Percentiles rank a stretch among this genome's conserved stretches.
phyloP scores from a whole-genome alignment of 2,888 invertebrate species.

The Gryllus longicercus region DNA sequence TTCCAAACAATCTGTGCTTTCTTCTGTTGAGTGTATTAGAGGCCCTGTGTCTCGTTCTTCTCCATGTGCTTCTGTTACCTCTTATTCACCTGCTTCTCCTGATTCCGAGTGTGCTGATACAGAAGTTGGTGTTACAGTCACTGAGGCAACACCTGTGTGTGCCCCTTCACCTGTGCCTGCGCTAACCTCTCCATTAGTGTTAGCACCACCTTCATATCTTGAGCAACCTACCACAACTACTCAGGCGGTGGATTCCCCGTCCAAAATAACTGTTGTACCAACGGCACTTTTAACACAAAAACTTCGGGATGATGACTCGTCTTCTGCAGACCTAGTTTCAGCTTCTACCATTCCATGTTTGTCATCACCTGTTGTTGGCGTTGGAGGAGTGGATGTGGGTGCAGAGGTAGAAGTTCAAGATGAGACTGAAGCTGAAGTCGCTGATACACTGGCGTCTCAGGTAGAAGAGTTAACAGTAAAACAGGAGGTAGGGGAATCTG shows the following conservation, averaged over 20 bases:
- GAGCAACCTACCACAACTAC: not conserved
- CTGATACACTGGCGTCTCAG: not conserved
- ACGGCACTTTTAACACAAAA: too few relatives aligned
- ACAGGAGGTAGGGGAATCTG: not conserved
- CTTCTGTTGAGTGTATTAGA: not conserved
- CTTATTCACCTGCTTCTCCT: conserved; percentile 11
- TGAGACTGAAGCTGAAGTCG: not conserved
- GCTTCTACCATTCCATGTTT: not conserved
- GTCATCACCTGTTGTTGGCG: not conserved
- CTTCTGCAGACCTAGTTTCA: not conserved
- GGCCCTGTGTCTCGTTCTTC: not conserved
- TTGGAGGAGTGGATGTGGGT: not conserved
- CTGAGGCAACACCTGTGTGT: not conserved
- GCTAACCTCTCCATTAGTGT: not conserved
- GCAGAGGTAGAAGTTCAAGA: conserved; percentile 9
- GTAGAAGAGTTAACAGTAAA: not conserved
- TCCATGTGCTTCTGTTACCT: not conserved
- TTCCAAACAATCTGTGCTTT: not conserved
- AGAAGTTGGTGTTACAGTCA: not conserved
- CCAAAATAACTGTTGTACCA: not conserved
- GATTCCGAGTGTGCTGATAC: not conserved
- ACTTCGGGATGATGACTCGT: not conserved
- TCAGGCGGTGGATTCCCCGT: not conserved
- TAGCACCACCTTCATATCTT: not conserved
- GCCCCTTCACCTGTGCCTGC: conserved; percentile 18